Evolutionary conservation across 2,113 vertebrate species (phyloP), one percentile per base, ranked within the genome.

Genomic region (Rafetus swinhoei): DNA sequence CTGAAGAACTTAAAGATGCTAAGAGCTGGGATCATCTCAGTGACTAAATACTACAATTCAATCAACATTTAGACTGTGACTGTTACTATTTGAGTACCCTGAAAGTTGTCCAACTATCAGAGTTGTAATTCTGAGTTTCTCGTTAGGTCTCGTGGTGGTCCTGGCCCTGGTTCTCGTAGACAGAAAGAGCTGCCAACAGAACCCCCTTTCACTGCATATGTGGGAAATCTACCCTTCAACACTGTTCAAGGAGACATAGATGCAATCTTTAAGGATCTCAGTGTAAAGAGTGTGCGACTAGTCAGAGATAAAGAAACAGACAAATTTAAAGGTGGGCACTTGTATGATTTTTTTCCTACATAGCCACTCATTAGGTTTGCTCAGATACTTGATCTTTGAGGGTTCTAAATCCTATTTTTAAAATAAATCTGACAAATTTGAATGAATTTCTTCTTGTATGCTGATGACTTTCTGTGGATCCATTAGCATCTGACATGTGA

Each of bases 221-320:
- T 99, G 65, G 99, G 99, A 65, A 99, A 99, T 92, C 98, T 99
- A 84, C 99, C 99, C 53, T 99, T 99, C 98, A 99, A 99, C 97
- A 99, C 99, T 21, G 99, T 99, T 88, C 99, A 99, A 96, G 99
- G 99, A 80, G 99, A 99, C 98, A 99, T 99, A 95, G 99, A 99
- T 94, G 97, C 98, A 91, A 99, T 99, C 98, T 99, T 99, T 98
- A 99, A 99, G 98, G 99, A 99, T 94, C 98, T 99, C 97, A 99
- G 95, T 79, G 97, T 99, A 93, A 98, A 99, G 98, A 99, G 99
- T 1, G 98, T 99, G 77, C 98, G 99, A 96, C 98, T 99, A 98
- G 99, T 99, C 97, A 97, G 99, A 98, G 99, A 99, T 98, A 99
- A 99, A 98, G 99, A 99, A 94, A 99, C 99, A 92, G 99, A 99